Evolutionary conservation across 1,140 invertebrate genomes (phyloP), one percentile per base, ranked within the genome.

Genomic region (Pseudomyrmex cubaensis): DNA sequence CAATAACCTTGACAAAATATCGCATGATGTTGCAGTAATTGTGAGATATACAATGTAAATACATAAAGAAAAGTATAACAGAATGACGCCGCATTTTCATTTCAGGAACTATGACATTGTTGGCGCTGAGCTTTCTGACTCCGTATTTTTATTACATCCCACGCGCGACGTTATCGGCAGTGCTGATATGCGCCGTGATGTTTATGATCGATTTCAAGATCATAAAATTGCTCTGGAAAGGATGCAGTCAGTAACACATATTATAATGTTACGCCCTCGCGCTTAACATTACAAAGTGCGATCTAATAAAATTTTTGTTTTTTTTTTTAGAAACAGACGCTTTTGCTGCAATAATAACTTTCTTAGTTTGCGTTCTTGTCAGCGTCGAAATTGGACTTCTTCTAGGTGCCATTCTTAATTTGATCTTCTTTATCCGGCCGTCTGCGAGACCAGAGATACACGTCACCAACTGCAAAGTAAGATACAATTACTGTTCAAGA

Each of bases 141-240:
- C 96, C 96, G 0, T 96, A 96, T 85, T 97, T 97, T 91, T 95
- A 95, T 85, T 97, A 95, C 73, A 97, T 97, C 87, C 97, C 97
- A 1, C 95, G 96, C 88, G 94, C 96, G 0, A 95, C 95, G 1
- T 90, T 97, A 15, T 93, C 96, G 5, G 95, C 96, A 1, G 95
- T 97, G 2, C 95, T 97, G 20, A 97, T 97, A 72, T 95, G 95
- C 83, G 96, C 97, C 4, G 96, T 97, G 1, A 91, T 96, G 12
- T 96, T 96, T 89, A 95, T 97, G 93, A 94, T 97, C 0, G 96
- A 97, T 85, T 93, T 95, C 76, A 92, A 95, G 82, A 95, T 96
- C 44, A 86, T 96, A 12, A 91, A 91, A 57, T 91, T 95, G 1
- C 94, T 97, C 48, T 97, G 96, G 97, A 95, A 91, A 84, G 95